Evolutionary conservation across 2,888 invertebrate genomes (phyloP).

Genomic region (Julus scandinavius): DNA sequence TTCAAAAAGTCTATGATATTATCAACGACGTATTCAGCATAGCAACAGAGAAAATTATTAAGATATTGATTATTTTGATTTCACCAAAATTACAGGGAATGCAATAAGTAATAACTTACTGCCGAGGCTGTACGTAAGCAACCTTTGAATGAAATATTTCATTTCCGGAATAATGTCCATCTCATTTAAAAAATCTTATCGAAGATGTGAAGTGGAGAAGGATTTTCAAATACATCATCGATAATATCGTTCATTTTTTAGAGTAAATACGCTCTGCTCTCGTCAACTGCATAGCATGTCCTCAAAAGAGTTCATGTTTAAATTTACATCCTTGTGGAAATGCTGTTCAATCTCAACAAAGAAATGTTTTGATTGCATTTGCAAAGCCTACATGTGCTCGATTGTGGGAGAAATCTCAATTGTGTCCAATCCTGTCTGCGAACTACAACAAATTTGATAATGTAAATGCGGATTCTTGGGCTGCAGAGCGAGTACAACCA

Average conservation of each 20-base stretch:
- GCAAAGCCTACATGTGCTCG: conserved; percentile 26
- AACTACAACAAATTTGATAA: conserved; percentile 4
- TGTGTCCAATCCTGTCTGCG: background rate
- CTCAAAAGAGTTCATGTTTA: conserved; percentile 33
- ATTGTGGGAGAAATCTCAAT: background rate
- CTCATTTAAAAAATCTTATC: background rate
- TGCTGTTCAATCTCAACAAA: conserved; percentile 24
- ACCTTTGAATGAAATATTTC: background rate
- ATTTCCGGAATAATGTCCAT: background rate
- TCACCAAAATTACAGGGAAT: background rate
- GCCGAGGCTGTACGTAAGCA: too few species aligned
- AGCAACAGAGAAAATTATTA: background rate
- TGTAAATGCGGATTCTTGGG: background rate
- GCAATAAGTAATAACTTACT: background rate
- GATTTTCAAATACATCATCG: conserved; percentile 13
- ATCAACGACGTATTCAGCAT: background rate
- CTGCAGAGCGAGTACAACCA: background rate
- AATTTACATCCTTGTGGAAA: conserved; percentile 5
- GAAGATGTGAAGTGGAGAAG: background rate
- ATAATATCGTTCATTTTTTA: conserved; percentile 14
- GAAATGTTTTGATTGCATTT: conserved; percentile 27
- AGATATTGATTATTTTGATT: background rate
- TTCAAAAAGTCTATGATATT: background rate
- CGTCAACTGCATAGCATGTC: background rate
- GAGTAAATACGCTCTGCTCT: background rate